Evolutionary conservation across 2,888 invertebrate species (phyloP).

Genomic region (Dendrolimus houi): DNA sequence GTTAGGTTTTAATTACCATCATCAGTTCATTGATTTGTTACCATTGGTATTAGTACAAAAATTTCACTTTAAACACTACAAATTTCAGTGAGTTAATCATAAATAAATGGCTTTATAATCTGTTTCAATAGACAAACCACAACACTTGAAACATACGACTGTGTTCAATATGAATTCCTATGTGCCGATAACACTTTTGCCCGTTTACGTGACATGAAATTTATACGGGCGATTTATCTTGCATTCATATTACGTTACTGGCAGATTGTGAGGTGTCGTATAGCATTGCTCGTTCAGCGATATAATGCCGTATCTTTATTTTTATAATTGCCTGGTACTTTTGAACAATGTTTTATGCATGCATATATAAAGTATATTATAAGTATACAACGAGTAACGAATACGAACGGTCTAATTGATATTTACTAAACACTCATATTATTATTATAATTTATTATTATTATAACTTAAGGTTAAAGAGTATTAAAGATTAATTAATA

Average conservation of each 20-base stretch:
- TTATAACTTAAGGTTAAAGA: no score
- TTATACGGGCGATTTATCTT: conserved; percentile 71
- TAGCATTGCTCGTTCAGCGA: conserved; percentile 31
- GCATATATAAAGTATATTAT: no score
- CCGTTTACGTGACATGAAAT: conserved; percentile 69
- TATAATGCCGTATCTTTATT: conserved; percentile 28
- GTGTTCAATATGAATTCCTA: conserved; percentile 59
- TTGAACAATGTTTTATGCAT: no score
- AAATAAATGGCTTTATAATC: not conserved
- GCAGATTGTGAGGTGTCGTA: conserved; percentile 64
- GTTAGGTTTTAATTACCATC: no score
- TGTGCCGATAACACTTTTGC: conserved; percentile 68
- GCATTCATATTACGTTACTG: conserved; percentile 65
- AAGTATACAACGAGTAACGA: no score
- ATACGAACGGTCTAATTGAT: no score
- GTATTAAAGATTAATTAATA: no score
- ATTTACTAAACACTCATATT: no score
- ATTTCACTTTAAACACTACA: no score
- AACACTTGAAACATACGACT: conserved; percentile 35
- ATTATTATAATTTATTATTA: no score
- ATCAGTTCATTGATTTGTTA: no score
- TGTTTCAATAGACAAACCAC: not conserved
- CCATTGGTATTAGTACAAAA: no score
- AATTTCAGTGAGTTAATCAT: not conserved
- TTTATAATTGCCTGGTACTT: conserved; percentile 24